A percentile compares a stretch with the other conserved stretches of the same genome.
Conservation (phyloP, 2,113 vertebrate genomes). For the Pristiophorus japonicus region DNA sequence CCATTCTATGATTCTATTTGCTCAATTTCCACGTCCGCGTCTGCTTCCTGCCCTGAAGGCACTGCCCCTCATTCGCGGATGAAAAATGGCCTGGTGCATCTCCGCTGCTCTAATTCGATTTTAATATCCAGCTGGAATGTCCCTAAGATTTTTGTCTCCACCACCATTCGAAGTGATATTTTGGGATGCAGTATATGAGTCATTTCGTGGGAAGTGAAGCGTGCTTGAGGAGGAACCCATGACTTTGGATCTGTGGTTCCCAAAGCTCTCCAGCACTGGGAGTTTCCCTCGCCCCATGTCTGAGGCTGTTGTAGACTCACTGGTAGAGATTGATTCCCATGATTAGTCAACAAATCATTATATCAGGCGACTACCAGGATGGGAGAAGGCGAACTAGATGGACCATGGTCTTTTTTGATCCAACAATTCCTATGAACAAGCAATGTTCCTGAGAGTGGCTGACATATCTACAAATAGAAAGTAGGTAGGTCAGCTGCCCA, state of each 20-base stretch:
- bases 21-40: not conserved
- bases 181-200: not conserved
- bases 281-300: not conserved
- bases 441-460: too few species aligned
- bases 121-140: not conserved
- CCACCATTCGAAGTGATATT: not conserved
- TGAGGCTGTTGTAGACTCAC: not conserved
- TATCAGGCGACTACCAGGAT: not conserved
- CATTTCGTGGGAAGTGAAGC: not conserved
- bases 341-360: not conserved
- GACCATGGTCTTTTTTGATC: not conserved
- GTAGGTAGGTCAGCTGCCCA: not conserved
- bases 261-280: not conserved
- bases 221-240: not conserved
- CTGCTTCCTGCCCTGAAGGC: not conserved
- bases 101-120: not conserved
- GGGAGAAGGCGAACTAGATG: not conserved
- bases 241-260: not conserved
- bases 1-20: not conserved
- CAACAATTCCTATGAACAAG: not conserved
- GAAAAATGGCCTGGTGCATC: not conserved
- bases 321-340: not conserved
- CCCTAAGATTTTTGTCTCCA: not conserved
- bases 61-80: not conserved
- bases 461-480: too few species aligned